A percentile compares a stretch with the other conserved stretches of the same genome.
These are phyloP conservation scores for Drosophila albomicans DNA, from an alignment of 1,140 invertebrate species.

Conservation along the genomic window DNA sequence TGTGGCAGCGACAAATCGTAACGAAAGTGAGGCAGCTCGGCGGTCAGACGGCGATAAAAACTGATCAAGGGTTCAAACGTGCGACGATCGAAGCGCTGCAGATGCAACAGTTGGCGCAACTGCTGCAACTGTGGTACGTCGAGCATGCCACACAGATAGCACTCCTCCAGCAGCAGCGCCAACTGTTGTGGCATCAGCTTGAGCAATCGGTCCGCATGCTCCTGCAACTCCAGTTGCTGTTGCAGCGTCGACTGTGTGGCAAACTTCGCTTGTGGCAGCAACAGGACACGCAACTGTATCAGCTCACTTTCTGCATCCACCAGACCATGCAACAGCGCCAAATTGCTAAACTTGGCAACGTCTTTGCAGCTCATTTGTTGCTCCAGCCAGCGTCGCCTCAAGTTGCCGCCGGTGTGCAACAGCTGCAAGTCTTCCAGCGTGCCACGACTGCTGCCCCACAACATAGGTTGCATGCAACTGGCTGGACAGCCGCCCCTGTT, in stretches of 20 bases:
- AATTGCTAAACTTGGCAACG: no score
- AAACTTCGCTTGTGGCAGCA: neutral
- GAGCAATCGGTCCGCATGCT: neutral
- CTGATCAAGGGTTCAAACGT: neutral
- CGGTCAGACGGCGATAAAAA: slow-evolving; percentile 6
- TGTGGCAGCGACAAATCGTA: slow-evolving; percentile 3
- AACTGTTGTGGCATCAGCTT: neutral
- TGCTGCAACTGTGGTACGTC: slow-evolving; percentile 4
- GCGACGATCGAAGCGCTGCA: neutral
- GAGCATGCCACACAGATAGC: slow-evolving; percentile 11
- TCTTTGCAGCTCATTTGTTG: neutral
- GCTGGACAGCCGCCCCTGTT: no score
- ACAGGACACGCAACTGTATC: neutral
- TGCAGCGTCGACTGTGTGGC: neutral
- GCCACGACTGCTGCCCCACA: no score
- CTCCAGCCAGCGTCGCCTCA: neutral
- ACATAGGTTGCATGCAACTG: no score
- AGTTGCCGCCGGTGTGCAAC: no score
- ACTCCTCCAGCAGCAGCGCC: neutral
- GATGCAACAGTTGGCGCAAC: slow-evolving; percentile 7
- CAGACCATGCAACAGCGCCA: neutral
- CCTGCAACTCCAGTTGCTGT: neutral
- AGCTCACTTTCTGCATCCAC: slow-evolving; percentile 6
- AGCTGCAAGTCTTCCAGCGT: no score
- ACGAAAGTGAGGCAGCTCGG: slow-evolving; percentile 8